These are phyloP conservation scores for Pheosia gnoma DNA, from an alignment of 2,888 invertebrate species.

Conservation along the genomic window DNA sequence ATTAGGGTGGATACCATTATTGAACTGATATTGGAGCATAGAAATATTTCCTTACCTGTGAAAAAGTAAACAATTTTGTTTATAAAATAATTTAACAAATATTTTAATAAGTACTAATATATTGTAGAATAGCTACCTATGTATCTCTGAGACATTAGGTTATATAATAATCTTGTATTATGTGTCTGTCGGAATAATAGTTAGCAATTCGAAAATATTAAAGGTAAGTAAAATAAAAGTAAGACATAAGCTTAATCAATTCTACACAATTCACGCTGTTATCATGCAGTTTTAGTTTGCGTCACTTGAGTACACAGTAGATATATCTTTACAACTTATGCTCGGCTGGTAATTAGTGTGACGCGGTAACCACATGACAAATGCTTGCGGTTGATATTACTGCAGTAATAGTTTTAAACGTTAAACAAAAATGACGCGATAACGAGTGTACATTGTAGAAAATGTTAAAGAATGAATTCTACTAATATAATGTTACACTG, in stretches of 20 bases:
- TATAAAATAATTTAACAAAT: not conserved
- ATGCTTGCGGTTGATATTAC: constrained; percentile 11
- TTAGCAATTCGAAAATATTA: no score
- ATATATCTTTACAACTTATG: constrained; percentile 12
- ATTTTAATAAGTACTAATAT: no score
- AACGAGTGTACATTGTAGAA: not conserved
- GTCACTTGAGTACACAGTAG: constrained; percentile 10
- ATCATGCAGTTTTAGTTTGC: constrained; percentile 12
- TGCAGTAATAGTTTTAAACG: constrained; percentile 17
- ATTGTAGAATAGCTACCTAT: no score
- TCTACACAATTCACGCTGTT: not conserved
- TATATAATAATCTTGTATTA: no score
- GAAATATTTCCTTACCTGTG: not conserved
- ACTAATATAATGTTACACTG: no score
- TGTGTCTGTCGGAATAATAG: no score
- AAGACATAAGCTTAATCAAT: not conserved
- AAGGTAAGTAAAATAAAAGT: no score
- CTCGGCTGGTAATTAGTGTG: constrained; percentile 20
- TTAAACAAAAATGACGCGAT: constrained; percentile 11
- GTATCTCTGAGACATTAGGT: no score
- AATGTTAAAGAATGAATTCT: no score
- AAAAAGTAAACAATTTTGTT: not conserved
- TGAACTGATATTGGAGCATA: not conserved
- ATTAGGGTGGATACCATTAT: not conserved
- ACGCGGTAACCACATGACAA: constrained; percentile 18